Evolutionary conservation across 64 coral and sea anemone species (phyloP).

Genomic region (Montipora cactus): DNA sequence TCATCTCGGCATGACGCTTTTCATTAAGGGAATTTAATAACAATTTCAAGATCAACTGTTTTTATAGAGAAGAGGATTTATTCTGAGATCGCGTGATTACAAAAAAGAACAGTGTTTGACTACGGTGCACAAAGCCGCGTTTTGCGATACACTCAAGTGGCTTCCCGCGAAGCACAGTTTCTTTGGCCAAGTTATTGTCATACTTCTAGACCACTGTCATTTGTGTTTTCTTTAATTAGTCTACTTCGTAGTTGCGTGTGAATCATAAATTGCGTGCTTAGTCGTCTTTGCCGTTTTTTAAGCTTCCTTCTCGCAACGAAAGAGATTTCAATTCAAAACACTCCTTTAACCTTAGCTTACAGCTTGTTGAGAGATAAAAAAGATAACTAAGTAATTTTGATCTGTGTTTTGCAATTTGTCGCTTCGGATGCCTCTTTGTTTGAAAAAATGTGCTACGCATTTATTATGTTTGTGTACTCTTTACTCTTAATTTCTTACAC

Average conservation of each 20-base stretch:
- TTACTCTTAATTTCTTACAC: too few relatives aligned
- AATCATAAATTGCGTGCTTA: neutral
- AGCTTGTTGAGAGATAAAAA: neutral
- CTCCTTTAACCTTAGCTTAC: neutral
- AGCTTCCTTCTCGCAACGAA: neutral
- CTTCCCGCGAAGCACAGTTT: too few relatives aligned
- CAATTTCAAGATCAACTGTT: slow-evolving; percentile 7
- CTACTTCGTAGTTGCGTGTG: neutral
- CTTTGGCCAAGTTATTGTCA: neutral
- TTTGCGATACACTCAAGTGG: too few relatives aligned
- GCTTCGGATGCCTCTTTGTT: neutral
- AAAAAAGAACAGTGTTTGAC: too few relatives aligned
- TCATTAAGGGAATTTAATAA: neutral
- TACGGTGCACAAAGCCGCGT: too few relatives aligned
- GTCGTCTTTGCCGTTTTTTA: too few relatives aligned
- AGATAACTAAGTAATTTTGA: neutral
- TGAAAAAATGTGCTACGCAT: neutral
- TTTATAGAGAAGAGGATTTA: neutral
- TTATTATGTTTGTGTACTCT: neutral
- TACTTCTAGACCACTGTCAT: neutral
- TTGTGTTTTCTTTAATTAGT: neutral
- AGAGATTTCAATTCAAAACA: neutral
- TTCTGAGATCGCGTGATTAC: slow-evolving; percentile 5
- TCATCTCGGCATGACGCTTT: slow-evolving; percentile 11
- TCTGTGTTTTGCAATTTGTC: neutral